Conservation (phyloP, 2,888 invertebrate genomes). For the Plagiodera versicolora region DNA sequence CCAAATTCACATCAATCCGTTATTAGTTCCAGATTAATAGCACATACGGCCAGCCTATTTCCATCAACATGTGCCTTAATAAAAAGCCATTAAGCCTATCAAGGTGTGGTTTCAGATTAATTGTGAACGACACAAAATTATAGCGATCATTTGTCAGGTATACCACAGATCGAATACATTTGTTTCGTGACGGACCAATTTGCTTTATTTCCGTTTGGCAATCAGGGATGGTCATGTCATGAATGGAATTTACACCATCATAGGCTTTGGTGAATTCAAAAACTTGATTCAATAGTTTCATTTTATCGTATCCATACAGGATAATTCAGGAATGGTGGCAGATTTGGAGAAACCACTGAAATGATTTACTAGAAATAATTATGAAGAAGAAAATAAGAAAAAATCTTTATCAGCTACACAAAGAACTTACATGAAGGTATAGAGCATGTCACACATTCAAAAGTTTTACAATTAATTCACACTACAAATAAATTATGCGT, state of each 20-base stretch:
- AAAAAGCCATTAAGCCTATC: conserved; percentile 29
- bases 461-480: too few relatives aligned
- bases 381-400: too few relatives aligned
- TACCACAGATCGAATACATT: conserved; percentile 22
- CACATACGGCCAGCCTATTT: conserved; percentile 17
- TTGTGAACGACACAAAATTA: conserved; percentile 25
- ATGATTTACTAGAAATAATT: too few relatives aligned
- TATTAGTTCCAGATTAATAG: conserved; percentile 21
- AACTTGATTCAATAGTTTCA: not conserved
- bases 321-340: too few relatives aligned
- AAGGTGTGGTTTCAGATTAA: conserved; percentile 27
- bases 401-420: too few relatives aligned
- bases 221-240: not conserved
- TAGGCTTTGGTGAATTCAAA: not conserved
- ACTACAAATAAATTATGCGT: too few relatives aligned
- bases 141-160: conserved; percentile 21
- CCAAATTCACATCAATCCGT: conserved; percentile 10
- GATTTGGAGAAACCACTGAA: too few relatives aligned
- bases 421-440: too few relatives aligned
- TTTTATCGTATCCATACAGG: too few relatives aligned
- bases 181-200: conserved; percentile 16
- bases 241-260: not conserved
- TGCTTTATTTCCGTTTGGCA: not conserved
- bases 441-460: too few relatives aligned
- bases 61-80: conserved; percentile 17